Conservation (phyloP, 2,888 invertebrate genomes). For the Dugesia japonica region DNA sequence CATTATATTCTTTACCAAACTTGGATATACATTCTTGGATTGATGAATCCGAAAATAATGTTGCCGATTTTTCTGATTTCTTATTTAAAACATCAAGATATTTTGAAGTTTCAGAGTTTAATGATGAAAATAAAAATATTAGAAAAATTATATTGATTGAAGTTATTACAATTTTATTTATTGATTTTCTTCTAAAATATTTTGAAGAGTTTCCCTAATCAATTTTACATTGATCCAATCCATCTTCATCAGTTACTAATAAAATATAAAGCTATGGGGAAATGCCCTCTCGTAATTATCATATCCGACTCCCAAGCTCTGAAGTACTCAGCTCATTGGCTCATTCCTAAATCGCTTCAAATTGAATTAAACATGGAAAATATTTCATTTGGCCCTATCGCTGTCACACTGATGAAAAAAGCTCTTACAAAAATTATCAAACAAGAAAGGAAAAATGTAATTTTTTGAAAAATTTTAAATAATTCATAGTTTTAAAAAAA, state of each 20-base stretch:
- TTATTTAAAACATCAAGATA: background rate
- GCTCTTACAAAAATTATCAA: background rate
- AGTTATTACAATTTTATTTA: background rate
- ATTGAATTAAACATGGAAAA: background rate
- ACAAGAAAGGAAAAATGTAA: background rate
- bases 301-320: background rate
- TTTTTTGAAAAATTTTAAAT: background rate
- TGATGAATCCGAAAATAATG: background rate
- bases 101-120: background rate
- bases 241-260: background rate
- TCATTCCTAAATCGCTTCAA: background rate
- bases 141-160: background rate
- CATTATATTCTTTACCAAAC: background rate
- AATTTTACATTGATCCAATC: background rate
- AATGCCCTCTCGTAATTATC: background rate
- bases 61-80: background rate
- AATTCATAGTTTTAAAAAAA: too few relatives aligned
- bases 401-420: background rate
- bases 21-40: background rate
- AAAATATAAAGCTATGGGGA: background rate
- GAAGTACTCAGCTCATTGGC: background rate
- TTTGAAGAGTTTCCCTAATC: background rate
- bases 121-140: background rate
- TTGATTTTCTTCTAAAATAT: too few relatives aligned
- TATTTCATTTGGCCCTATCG: background rate